These are phyloP conservation scores for Sphaerodactylus townsendi DNA, from an alignment of 2,113 vertebrate genomes.

Conservation along the genomic window DNA sequence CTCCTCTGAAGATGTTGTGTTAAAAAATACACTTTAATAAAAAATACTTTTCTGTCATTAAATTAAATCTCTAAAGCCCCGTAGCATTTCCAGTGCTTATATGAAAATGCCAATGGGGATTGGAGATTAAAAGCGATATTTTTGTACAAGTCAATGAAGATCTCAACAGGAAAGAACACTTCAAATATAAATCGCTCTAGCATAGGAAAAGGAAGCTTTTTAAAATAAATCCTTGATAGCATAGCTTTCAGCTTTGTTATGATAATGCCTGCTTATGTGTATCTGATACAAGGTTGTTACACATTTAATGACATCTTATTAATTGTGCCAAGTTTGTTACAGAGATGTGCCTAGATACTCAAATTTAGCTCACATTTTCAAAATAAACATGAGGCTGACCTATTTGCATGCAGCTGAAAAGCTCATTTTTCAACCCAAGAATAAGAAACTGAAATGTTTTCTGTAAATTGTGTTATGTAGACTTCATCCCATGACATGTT, in stretches of 20 bases:
- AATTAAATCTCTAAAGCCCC: constrained; percentile 86
- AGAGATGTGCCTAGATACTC: constrained; percentile 53
- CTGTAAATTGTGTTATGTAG: background rate
- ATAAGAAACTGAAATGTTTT: constrained; percentile 27
- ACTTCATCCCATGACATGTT: background rate
- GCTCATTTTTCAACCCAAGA: constrained; percentile 28
- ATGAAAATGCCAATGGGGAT: constrained; percentile 82
- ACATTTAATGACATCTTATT: constrained; percentile 67
- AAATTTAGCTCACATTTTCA: constrained; percentile 58
- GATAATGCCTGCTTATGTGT: constrained; percentile 60
- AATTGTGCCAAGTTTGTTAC: constrained; percentile 59
- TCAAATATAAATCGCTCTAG: constrained; percentile 76
- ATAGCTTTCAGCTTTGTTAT: constrained; percentile 57
- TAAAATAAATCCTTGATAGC: constrained; percentile 51
- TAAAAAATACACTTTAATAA: constrained; percentile 75
- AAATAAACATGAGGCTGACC: constrained; percentile 53
- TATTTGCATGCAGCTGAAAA: constrained; percentile 54
- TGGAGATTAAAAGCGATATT: constrained; percentile 84
- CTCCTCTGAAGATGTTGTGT: constrained; percentile 68
- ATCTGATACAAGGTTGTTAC: constrained; percentile 67
- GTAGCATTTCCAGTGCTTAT: constrained; percentile 82
- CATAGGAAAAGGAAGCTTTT: constrained; percentile 60
- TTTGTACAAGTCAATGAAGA: constrained; percentile 82
- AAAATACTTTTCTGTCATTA: constrained; percentile 84
- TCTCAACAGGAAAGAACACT: constrained; percentile 78